Base-by-base conservation (phyloP, 2,113 vertebrate species). In the Pelobates fuscus region DNA sequence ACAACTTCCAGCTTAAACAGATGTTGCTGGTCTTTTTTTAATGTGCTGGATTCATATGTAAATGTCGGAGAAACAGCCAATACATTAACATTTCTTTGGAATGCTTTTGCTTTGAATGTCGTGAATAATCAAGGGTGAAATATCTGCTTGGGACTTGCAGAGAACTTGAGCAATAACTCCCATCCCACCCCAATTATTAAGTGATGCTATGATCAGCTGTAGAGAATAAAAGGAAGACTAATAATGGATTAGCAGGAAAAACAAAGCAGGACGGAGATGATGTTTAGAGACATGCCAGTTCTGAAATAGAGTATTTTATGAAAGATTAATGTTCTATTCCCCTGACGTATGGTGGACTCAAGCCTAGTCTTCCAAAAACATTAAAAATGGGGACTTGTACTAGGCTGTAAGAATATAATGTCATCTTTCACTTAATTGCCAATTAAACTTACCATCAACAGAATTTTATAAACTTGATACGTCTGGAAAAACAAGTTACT, bases 71-170 rank as follows among this genome's bases (percentile, higher is more conserved):
- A 25, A 71, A 17, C 41, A 12, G 58, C 62, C 57, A 73, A 80
- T 79, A 67, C 62, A 26, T 73, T 78, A 41, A 67, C 23, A 57
- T 80, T 65, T 78, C 63, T 55, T 30, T 20, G 30, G 65, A 81
- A 70, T 71, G 78, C 82, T 80, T 82, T n/a, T 70, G 60, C 78
- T 59, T 43, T 61, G 21, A 79, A 57, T 78, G 67, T 65, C 55
- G 52, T 14, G 71, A 68, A 66, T 54, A 7, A 59, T 80, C 78
- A 70, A 76, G 82, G 76, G 59, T 66, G 82, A 29, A 67, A 78
- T 59, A 67, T 67, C 46, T 55, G 44, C 5, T 0, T 2, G 81
- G 64, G 78, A 83, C 58, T 71, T 78, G 80, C 78, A 81, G 72
- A 66, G 0, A 69, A 54, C 52, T 8, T 23, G 79, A 67, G 78